Percentiles rank a stretch among this genome's conserved stretches.
These are phyloP conservation scores for Halyomorpha halys DNA, from an alignment of 1,140 invertebrate species.

Conservation along the genomic window DNA sequence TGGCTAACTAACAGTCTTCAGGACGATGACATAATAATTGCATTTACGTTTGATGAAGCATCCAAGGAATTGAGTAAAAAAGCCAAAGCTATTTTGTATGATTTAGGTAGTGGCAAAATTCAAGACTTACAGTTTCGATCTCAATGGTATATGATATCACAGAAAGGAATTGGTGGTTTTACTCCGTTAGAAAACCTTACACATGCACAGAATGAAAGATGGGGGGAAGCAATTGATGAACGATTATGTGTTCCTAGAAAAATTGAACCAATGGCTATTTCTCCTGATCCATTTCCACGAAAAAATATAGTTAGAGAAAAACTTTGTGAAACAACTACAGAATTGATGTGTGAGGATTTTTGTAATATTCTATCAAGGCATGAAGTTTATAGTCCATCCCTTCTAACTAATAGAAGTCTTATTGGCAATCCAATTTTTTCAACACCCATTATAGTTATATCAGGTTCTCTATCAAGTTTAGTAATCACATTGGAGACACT, in stretches of 20 bases:
- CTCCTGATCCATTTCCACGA: conserved; percentile 36
- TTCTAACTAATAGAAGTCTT: conserved; percentile 37
- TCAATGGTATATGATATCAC: conserved; percentile 47
- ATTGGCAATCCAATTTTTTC: conserved; percentile 38
- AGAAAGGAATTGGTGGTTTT: conserved; percentile 45
- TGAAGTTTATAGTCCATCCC: conserved; percentile 38
- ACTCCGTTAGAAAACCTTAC: conserved; percentile 42
- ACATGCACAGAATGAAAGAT: conserved; percentile 31
- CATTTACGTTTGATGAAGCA: conserved; percentile 34
- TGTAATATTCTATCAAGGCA: conserved; percentile 39
- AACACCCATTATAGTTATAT: conserved; percentile 41
- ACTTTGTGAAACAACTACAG: conserved; percentile 37
- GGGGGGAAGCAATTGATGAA: conserved; percentile 33
- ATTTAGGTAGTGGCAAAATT: conserved; percentile 41
- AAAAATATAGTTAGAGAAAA: conserved; percentile 37
- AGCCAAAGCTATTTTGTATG: conserved; percentile 31
- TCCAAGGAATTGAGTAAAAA: conserved; percentile 32
- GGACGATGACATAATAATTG: conserved; percentile 31
- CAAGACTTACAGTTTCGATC: conserved; percentile 46
- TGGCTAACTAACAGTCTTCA: conserved; percentile 30
- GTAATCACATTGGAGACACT: conserved; percentile 41
- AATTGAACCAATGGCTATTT: conserved; percentile 30
- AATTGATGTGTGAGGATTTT: conserved; percentile 39
- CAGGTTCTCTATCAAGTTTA: conserved; percentile 37
- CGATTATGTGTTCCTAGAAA: conserved; percentile 32